These are phyloP conservation scores for Fukomys damarensis DNA, from an alignment of 2,113 vertebrate genomes.

Conservation along the genomic window DNA sequence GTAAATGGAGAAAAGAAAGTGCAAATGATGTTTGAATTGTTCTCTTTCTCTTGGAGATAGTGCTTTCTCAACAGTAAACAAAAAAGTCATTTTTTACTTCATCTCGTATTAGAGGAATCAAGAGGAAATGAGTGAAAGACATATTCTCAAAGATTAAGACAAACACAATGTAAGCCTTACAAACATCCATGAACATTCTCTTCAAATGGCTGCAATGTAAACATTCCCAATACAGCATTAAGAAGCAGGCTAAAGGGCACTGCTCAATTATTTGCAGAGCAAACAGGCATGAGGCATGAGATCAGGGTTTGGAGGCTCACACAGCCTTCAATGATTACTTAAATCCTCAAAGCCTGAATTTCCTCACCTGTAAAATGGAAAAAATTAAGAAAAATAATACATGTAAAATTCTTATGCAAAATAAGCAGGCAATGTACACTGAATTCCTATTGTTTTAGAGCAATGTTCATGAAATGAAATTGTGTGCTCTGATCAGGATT, in stretches of 20 bases:
- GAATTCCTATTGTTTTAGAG: background rate
- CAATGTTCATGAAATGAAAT: background rate
- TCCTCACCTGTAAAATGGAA: background rate
- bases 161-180: background rate
- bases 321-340: background rate
- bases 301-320: background rate
- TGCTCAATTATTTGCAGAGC: conserved; percentile 58
- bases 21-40: background rate
- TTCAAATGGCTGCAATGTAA: conserved; percentile 19
- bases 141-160: conserved; percentile 5
- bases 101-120: conserved; percentile 20
- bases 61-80: conserved; percentile 51
- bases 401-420: background rate
- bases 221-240: background rate
- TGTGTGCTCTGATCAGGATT: background rate
- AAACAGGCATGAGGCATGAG: conserved; percentile 2
- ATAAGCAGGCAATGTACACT: background rate
- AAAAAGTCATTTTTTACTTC: conserved; percentile 42
- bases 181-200: background rate
- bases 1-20: background rate
- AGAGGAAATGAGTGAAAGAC: conserved; percentile 30
- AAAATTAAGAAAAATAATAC: background rate
- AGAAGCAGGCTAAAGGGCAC: background rate
- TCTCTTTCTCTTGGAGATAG: conserved; percentile 25
- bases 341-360: conserved; percentile 7